Conservation (phyloP, 1,140 invertebrate species). For the Anastatus disparis region DNA sequence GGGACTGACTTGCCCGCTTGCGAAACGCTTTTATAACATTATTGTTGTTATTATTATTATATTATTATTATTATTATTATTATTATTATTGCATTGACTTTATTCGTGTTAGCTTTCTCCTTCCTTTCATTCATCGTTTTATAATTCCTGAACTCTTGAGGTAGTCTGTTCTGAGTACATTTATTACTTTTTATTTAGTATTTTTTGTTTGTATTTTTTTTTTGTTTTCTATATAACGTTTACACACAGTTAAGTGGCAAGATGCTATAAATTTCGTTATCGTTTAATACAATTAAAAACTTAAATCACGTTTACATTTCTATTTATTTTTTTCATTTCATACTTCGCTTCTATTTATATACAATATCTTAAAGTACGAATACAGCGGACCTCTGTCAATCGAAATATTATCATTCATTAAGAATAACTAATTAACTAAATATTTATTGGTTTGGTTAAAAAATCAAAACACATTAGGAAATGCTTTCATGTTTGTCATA, state of each 20-base stretch:
- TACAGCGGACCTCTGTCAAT: constrained; percentile 41
- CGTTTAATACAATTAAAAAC: constrained; percentile 47
- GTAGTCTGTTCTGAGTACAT: constrained; percentile 63
- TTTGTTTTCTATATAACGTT: constrained; percentile 25
- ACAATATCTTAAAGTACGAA: constrained; percentile 39
- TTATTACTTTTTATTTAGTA: constrained; percentile 53
- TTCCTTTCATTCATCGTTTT: constrained; percentile 57
- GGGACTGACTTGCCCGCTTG: neutral
- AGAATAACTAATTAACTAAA: constrained; percentile 1
- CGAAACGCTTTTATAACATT: neutral
- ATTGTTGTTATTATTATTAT: neutral
- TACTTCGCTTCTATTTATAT: constrained; percentile 39
- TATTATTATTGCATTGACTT: constrained; percentile 66
- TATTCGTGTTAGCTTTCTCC: constrained; percentile 55
- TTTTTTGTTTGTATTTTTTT: too few species aligned
- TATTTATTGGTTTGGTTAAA: too few species aligned
- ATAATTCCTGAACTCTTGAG: constrained; percentile 66
- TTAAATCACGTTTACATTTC: neutral
- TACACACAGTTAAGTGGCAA: constrained; percentile 59
- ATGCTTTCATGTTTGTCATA: too few species aligned
- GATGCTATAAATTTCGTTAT: constrained; percentile 59
- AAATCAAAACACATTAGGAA: neutral
- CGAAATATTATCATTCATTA: constrained; percentile 35
- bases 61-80: constrained; percentile 50
- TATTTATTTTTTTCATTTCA: neutral